Evolutionary conservation across 1,140 invertebrate species (phyloP).

Genomic region (Argopecten irradians): DNA sequence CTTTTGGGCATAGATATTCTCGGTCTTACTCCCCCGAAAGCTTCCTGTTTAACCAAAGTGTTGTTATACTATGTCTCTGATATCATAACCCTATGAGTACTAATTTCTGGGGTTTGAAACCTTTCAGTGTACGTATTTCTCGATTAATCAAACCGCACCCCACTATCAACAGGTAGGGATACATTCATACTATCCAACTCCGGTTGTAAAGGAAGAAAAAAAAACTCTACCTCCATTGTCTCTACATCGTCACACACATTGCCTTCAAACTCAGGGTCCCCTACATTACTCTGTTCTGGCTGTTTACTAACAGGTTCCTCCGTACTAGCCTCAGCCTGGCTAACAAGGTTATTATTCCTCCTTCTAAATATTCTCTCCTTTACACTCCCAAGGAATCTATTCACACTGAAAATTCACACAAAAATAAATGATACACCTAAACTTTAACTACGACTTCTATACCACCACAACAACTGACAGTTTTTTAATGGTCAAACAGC

Average conservation of each 20-base stretch:
- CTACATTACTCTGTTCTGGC: background rate
- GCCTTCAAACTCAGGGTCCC: too few species aligned
- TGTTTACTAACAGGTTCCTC: background rate
- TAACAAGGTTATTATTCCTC: background rate
- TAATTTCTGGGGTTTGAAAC: background rate
- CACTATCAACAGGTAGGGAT: background rate
- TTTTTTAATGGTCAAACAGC: too few species aligned
- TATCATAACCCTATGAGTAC: background rate
- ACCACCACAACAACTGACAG: too few species aligned
- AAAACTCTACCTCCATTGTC: background rate
- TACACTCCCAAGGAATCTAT: background rate
- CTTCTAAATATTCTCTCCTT: background rate
- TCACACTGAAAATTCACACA: background rate
- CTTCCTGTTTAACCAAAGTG: too few species aligned
- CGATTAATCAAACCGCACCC: background rate
- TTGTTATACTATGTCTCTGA: background rate
- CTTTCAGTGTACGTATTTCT: background rate
- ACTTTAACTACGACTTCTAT: too few species aligned
- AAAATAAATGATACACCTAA: too few species aligned
- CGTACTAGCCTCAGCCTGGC: background rate
- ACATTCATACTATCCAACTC: background rate
- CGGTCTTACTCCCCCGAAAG: too few species aligned
- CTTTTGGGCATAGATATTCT: too few species aligned
- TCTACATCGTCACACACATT: background rate
- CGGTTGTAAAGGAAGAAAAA: background rate